Percentiles rank a stretch among this genome's conserved stretches.
phyloP scores from a whole-genome alignment of 2,113 vertebrate genomes.

The Engystomops pustulosus region DNA sequence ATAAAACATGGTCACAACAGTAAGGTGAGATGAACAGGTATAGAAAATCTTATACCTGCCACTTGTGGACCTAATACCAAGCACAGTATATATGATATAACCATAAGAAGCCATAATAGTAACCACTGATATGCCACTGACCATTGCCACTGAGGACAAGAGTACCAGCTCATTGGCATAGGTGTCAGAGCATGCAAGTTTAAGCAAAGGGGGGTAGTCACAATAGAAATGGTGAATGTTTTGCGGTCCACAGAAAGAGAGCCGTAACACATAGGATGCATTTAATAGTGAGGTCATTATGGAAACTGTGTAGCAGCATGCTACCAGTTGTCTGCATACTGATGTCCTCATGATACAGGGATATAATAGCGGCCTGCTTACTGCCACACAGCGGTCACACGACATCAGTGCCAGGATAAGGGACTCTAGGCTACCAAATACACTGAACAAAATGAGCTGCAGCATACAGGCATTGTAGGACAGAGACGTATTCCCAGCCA shows the following conservation, averaged over 20 bases:
- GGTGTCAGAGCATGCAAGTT: slow-evolving; percentile 41
- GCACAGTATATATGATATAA: slow-evolving; percentile 28
- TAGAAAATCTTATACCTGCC: slow-evolving; percentile 39
- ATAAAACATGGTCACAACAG: slow-evolving; percentile 36
- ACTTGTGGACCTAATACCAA: background rate
- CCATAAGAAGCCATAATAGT: slow-evolving; percentile 40
- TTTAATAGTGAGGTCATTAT: slow-evolving; percentile 21
- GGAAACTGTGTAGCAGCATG: background rate
- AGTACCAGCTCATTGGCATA: slow-evolving; percentile 31
- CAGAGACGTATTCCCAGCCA: background rate
- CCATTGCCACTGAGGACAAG: background rate
- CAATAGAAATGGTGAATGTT: slow-evolving; percentile 45
- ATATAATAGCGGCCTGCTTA: slow-evolving; percentile 37
- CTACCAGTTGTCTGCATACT: slow-evolving; percentile 26
- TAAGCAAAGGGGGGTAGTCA: slow-evolving; percentile 41
- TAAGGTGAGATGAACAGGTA: slow-evolving; percentile 43
- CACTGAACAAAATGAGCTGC: slow-evolving; percentile 21
- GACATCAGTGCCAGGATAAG: slow-evolving; percentile 37
- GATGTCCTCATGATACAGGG: slow-evolving; percentile 7
- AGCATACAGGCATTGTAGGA: slow-evolving; percentile 8
- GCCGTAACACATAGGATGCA: background rate
- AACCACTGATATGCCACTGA: slow-evolving; percentile 13
- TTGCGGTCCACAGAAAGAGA: slow-evolving; percentile 18
- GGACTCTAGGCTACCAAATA: slow-evolving; percentile 28
- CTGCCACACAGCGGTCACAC: slow-evolving; percentile 40